Percentiles rank a stretch among this genome's conserved stretches.
These are phyloP conservation scores for Caenorhabditis sp. DNA, from an alignment of 2,888 invertebrate genomes.

Conservation along the genomic window DNA sequence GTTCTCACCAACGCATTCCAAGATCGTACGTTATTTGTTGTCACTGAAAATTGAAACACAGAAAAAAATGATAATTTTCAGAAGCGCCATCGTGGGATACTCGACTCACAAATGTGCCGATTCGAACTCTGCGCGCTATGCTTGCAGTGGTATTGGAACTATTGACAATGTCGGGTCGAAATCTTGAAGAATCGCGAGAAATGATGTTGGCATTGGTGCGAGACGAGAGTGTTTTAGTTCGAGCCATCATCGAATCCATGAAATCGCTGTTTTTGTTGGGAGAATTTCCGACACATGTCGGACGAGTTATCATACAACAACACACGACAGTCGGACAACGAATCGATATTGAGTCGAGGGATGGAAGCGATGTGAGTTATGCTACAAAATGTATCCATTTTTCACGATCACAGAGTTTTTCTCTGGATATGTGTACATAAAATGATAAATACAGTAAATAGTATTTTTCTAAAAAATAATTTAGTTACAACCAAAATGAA, in stretches of 20 bases:
- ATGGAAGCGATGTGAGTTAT: conserved; percentile 11
- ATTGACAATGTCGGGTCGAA: conserved; percentile 13
- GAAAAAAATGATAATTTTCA: not conserved
- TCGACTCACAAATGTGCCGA: conserved; percentile 15
- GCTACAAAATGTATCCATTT: too few relatives aligned
- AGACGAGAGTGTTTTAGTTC: conserved; percentile 20
- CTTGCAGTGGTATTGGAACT: conserved; percentile 18
- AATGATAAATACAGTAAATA: too few relatives aligned
- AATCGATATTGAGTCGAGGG: conserved; percentile 22
- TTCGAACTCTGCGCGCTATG: conserved; percentile 16
- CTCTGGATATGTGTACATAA: too few relatives aligned
- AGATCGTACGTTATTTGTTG: conserved; percentile 14
- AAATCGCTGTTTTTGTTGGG: conserved; percentile 25
- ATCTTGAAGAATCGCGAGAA: conserved; percentile 12
- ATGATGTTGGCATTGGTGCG: conserved; percentile 28
- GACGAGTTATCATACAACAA: conserved; percentile 15
- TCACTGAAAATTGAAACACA: too few relatives aligned
- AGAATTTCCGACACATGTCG: conserved; percentile 30
- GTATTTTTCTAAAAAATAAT: not conserved
- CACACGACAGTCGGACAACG: conserved; percentile 1
- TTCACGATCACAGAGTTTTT: too few relatives aligned
- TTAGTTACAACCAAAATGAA: not conserved
- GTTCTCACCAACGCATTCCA: conserved; percentile 8
- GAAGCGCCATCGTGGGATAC: conserved; percentile 26
- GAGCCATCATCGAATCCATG: conserved; percentile 27